Evolutionary conservation across 1,140 invertebrate genomes (phyloP), one percentile per base, ranked within the genome.

Genomic region (Manduca sexta): DNA sequence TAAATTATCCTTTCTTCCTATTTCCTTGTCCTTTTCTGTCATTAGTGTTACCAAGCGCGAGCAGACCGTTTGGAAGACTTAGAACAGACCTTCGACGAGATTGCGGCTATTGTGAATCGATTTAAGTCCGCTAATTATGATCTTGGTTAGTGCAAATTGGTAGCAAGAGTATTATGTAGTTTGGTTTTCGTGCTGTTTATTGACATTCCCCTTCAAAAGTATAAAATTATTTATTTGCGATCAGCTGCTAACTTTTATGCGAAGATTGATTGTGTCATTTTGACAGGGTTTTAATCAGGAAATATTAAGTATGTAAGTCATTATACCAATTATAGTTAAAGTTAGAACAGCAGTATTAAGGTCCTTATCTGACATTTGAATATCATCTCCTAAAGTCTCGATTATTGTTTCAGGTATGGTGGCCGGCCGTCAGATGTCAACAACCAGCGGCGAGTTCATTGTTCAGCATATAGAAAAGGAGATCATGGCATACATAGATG

Each of bases 381-480:
- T n/a, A n/a, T n/a, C n/a, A n/a, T n/a, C n/a, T n/a, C n/a, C n/a
- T n/a, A n/a, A n/a, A n/a, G n/a, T n/a, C n/a, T n/a, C n/a, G n/a
- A n/a, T n/a, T n/a, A n/a, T n/a, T n/a, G 29, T 56, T 52, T 6
- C 56, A 86, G 81, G 76, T 3, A 81, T 82, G 74, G 67, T 86
- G 16, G 78, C 79, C 7, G 83, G 83, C 1, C 60, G 79, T 2
- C 79, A 84, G 37, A 79, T 86, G 83, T 80, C 83, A 0, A 76
- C 66, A 5, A 84, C 77, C 0, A 84, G 83, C 16, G 83, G 76
- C 0, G 83, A 86, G 40, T 84, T 86, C 38, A 74, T 86, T 3
- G 83, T 78, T 1, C 54, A 66, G 7, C 54, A 74, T n/a, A 63
- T 86, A 8, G 74, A 84, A 46, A 64, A 56, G 14, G 83, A 86